Evolutionary conservation across 2,797 vertebrate genomes (phyloP), one percentile per base, ranked within the genome.

Genomic region (Bradypodion pumilum): DNA sequence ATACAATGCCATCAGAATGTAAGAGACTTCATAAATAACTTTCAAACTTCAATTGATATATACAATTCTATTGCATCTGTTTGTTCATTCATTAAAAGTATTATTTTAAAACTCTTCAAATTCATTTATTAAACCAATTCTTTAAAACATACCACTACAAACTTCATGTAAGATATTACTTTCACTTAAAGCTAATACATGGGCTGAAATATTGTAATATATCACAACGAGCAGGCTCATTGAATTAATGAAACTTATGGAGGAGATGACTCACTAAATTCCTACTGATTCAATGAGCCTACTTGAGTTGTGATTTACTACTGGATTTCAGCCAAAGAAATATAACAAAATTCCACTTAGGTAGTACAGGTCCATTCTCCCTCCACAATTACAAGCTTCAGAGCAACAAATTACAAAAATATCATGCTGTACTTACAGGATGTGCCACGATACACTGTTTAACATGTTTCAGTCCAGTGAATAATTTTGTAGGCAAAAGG

Each of bases 391-490:
- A 35, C 13, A 72, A 63, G 37, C 60, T 83, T 37, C 37, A 69
- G 73, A 1, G 68, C 27, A 68, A 23, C 40, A 81, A 16, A 8
- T 66, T 19, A 35, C 27, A 81, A 49, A 86, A 12, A 59, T 66
- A 40, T 80, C 10, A 37, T 62, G 25, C 68, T 27, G 65, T 91
- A 97, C 97, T 97, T 87, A 99, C 98, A 84, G 99, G 99, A 89
- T 99, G 99, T 1, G 98, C 97, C 89, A 99, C 96, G 0, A 99
- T 93, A 92, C 99, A 99, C 87, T 98, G 98, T 60, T 95, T 96
- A 89, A 94, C 95, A 8, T 96, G 96, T 52, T 95, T 96, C 74
- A 99, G 94, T 78, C 94, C 95, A 7, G 95, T 93, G 92, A 99
- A 99, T 89, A 99, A 90, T 44, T 92, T 96, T 93, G 97, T 98